These are phyloP conservation scores for Rhinolophus sinicus DNA, from an alignment of 2,113 vertebrate species.

Conservation along the genomic window DNA sequence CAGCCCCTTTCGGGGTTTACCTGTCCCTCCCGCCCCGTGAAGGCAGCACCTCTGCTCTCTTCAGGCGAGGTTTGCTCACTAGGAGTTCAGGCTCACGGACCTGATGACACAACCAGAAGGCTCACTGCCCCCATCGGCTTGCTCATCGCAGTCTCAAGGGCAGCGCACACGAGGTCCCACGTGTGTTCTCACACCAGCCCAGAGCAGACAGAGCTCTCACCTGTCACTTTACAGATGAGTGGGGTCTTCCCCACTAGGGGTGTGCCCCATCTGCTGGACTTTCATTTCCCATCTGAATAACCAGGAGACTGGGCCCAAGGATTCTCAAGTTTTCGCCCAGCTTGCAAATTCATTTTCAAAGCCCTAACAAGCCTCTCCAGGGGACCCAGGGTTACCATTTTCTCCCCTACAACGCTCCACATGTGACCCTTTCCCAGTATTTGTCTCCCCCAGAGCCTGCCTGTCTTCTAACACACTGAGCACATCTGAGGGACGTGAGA, in stretches of 20 bases:
- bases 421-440: neutral
- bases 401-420: neutral
- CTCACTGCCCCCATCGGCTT: neutral
- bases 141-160: neutral
- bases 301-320: neutral
- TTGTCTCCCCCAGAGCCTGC: neutral
- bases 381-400: neutral
- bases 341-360: neutral
- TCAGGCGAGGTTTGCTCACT: neutral
- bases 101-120: neutral
- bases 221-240: too few species aligned
- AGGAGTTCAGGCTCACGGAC: neutral
- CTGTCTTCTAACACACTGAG: neutral
- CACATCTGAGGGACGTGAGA: neutral
- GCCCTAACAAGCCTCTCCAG: neutral
- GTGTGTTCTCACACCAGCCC: neutral
- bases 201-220: neutral
- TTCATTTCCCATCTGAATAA: neutral
- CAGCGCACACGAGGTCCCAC: too few species aligned
- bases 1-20: neutral
- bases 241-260: neutral
- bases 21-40: neutral
- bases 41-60: neutral
- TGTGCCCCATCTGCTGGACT: neutral
- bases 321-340: neutral